These are phyloP conservation scores for Agapetus fuscipes DNA, from an alignment of 2,888 invertebrate species.

Conservation along the genomic window DNA sequence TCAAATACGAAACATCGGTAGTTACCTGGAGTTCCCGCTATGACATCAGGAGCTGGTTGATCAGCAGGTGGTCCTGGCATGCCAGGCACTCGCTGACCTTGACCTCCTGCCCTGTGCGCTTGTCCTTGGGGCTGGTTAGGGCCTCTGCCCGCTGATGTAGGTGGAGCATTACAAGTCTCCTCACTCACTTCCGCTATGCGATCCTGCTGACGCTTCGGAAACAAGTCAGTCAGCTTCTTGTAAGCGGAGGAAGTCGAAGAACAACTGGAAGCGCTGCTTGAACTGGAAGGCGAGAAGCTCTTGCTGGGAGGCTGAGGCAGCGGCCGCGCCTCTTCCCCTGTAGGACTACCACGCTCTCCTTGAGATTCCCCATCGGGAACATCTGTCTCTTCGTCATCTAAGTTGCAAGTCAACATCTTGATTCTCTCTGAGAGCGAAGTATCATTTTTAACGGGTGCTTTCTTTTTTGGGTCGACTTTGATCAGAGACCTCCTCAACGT, in stretches of 20 bases:
- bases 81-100: conserved; percentile 67
- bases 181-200: conserved; percentile 36
- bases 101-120: conserved; percentile 36
- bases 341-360: conserved; percentile 51
- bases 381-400: conserved; percentile 54
- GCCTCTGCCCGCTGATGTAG: conserved; percentile 25
- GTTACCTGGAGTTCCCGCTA: conserved; percentile 61
- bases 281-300: conserved; percentile 49
- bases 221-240: conserved; percentile 44
- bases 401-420: conserved; percentile 75
- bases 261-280: conserved; percentile 46
- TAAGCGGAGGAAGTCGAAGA: conserved; percentile 53
- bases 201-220: conserved; percentile 33
- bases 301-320: conserved; percentile 43
- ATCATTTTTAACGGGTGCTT: conserved; percentile 51
- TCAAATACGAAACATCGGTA: too few species aligned
- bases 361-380: conserved; percentile 29
- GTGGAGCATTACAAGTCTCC: too few species aligned
- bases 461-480: conserved; percentile 52
- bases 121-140: conserved; percentile 37
- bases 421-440: conserved; percentile 80
- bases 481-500: conserved; percentile 71
- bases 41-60: conserved; percentile 64
- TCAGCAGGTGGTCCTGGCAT: conserved; percentile 51
- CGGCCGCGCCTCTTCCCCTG: conserved; percentile 50